These are phyloP conservation scores for Allolobophora icterica DNA, from an alignment of 2,888 invertebrate species.

Conservation along the genomic window DNA sequence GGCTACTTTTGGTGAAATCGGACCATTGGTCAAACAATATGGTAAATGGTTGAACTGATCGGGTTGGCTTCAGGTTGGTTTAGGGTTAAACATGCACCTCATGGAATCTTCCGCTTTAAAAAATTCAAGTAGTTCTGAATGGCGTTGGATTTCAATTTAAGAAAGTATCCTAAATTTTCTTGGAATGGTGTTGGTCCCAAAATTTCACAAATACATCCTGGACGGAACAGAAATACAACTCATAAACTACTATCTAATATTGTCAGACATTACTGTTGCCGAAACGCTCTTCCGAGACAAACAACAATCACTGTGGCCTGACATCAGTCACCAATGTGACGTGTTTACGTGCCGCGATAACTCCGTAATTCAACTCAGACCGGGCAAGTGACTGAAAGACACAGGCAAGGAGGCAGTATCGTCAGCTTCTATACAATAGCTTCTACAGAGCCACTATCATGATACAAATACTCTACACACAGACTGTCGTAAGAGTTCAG, in stretches of 20 bases:
- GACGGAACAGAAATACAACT: background rate
- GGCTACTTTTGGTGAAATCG: background rate
- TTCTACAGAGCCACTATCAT: background rate
- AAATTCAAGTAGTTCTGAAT: background rate
- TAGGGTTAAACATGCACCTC: background rate
- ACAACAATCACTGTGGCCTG: background rate
- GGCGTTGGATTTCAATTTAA: background rate
- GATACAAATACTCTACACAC: background rate
- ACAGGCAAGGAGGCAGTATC: background rate
- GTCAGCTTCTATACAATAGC: background rate
- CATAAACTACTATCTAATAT: background rate
- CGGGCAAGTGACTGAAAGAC: background rate
- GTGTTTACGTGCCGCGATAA: background rate
- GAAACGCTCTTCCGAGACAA: background rate
- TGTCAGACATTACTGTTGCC: background rate
- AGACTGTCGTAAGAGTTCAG: background rate
- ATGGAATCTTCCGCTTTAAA: background rate
- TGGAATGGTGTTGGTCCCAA: constrained; percentile 17
- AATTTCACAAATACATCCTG: background rate
- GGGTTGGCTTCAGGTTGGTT: too few relatives aligned
- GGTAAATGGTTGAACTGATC: background rate
- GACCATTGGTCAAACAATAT: background rate
- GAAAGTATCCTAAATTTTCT: background rate
- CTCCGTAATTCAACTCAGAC: background rate
- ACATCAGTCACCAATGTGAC: background rate